These are phyloP conservation scores for Campopleginae sp. DNA, from an alignment of 2,888 invertebrate genomes.

Conservation along the genomic window DNA sequence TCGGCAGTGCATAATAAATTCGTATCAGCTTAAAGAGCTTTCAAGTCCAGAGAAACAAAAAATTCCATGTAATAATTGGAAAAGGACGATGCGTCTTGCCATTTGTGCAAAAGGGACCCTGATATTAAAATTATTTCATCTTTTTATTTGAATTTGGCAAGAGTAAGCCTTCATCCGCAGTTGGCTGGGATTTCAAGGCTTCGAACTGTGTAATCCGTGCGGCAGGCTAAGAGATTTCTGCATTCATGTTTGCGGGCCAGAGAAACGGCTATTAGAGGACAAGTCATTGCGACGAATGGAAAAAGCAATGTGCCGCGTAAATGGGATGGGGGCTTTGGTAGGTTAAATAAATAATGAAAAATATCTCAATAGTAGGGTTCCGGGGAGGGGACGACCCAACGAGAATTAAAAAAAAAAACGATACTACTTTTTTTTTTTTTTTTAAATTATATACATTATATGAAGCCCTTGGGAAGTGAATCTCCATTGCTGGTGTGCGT, in stretches of 20 bases:
- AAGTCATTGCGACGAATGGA: constrained; percentile 6
- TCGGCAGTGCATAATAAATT: not conserved
- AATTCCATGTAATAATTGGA: not conserved
- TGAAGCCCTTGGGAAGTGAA: constrained; percentile 40
- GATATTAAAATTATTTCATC: not conserved
- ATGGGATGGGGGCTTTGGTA: constrained; percentile 5
- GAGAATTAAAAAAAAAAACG: not conserved
- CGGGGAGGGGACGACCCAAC: not conserved
- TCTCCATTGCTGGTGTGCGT: not conserved
- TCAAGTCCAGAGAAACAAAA: not conserved
- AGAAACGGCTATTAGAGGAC: constrained; percentile 15
- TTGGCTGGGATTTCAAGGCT: constrained; percentile 13
- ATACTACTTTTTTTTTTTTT: constrained; percentile 46
- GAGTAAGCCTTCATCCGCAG: not conserved
- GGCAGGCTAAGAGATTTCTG: not conserved
- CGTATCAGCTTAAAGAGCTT: not conserved
- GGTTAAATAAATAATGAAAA: constrained; percentile 21
- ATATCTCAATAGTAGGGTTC: constrained; percentile 2
- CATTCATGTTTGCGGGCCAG: not conserved
- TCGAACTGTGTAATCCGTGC: constrained; percentile 18
- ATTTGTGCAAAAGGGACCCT: not conserved
- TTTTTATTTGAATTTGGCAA: not conserved
- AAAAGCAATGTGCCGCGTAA: constrained; percentile 29
- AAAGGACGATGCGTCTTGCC: not conserved
- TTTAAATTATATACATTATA: constrained; percentile 49